Evolutionary conservation across 2,888 invertebrate genomes (phyloP), one percentile per base, ranked within the genome.

Genomic region (Cabera pusaria): DNA sequence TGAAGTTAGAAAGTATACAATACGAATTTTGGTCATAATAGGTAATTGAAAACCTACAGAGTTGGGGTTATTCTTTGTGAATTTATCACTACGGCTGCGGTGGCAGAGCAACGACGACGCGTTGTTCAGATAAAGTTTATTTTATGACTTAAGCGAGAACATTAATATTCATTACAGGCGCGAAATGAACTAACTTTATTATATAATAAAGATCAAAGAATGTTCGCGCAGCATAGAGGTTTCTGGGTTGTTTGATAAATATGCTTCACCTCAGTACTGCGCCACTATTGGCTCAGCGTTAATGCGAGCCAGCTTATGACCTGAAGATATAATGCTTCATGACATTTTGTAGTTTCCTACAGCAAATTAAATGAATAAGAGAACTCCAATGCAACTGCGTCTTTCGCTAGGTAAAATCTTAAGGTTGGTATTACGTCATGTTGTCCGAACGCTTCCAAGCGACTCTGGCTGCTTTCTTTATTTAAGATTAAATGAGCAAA

Each of bases 121-220:
- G 69, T 75, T 78, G 74, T 72, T 71, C 73, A 69, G 82, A 82
- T 83, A 83, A 85, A 86, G 79, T 86, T 85, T 81, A 85, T 84
- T 86, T 87, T 86, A 86, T 85, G 80, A 79, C 79, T 82, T 80
- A 79, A 81, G 72, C 78, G 73, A 78, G 77, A 77, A 70, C 85
- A 85, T 87, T 87, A 85, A 85, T 86, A 86, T 86, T 85, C 87
- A 86, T 86, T 86, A 85, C 76, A 61, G 73, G 64, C 58, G 73
- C 69, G 62, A 84, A 86, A 86, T 85, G 80, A 83, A 85, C 80
- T 79, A 79, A 86, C 71, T 87, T 86, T 84, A 85, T 82, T 82
- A 76, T 76, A 74, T 76, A 83, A 80, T 84, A 82, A 78, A 80
- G 78, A 82, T 78, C 83, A 77, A 76, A 80, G 75, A 71, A 74